Evolutionary conservation across 2,113 vertebrate genomes (phyloP).

Genomic region (Pollimyrus isidori): DNA sequence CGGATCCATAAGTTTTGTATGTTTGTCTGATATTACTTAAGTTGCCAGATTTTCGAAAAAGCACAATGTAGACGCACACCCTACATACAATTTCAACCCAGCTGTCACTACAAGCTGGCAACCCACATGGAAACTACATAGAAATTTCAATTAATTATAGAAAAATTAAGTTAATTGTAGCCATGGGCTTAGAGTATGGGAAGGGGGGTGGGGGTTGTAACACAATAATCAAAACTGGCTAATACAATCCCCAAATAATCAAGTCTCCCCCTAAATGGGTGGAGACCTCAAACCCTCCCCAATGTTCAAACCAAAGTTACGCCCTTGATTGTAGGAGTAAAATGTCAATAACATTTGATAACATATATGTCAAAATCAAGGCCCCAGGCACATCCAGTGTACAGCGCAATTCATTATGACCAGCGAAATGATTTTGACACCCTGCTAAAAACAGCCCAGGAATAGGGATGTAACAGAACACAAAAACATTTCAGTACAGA

Average conservation of each 20-base stretch:
- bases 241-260: too few species aligned
- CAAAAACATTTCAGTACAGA: background rate
- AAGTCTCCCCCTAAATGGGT: too few species aligned
- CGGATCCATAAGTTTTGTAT: background rate
- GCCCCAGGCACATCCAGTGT: background rate
- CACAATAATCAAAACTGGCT: too few species aligned
- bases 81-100: background rate
- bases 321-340: background rate
- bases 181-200: background rate
- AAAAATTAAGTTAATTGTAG: background rate
- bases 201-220: too few species aligned
- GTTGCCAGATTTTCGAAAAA: background rate
- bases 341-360: background rate
- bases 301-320: too few species aligned
- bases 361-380: background rate
- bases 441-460: background rate
- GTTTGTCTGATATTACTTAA: background rate
- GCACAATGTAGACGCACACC: background rate
- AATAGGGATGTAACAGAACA: background rate
- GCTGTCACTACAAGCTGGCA: background rate
- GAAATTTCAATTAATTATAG: background rate
- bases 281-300: too few species aligned
- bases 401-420: background rate
- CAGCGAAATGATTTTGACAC: background rate
- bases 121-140: background rate